phyloP scores from a whole-genome alignment of 2,113 vertebrate genomes.

The Psephotus haematonotus region DNA sequence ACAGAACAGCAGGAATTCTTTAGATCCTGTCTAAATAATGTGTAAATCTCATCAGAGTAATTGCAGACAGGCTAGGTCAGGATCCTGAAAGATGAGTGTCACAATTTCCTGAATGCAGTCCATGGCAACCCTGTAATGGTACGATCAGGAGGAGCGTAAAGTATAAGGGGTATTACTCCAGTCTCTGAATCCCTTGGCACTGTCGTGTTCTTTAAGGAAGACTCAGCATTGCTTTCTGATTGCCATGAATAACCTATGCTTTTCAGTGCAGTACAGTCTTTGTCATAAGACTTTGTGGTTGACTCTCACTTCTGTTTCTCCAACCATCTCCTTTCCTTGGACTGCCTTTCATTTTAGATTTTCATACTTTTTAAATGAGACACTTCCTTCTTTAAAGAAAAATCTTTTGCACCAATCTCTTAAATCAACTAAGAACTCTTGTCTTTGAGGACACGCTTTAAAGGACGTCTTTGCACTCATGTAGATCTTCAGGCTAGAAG shows the following conservation, averaged over 20 bases:
- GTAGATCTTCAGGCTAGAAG: background rate
- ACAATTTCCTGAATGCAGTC: background rate
- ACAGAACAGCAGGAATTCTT: background rate
- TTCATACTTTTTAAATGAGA: background rate
- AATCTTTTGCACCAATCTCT: background rate
- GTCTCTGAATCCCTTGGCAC: background rate
- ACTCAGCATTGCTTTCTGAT: background rate
- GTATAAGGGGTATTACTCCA: background rate
- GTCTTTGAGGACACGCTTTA: accelerated
- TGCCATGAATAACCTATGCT: background rate
- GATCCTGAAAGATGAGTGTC: background rate
- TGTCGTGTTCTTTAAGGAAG: background rate
- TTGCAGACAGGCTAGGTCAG: background rate
- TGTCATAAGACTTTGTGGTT: background rate
- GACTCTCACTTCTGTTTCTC: background rate
- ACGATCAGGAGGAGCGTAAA: background rate
- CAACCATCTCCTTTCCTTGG: background rate
- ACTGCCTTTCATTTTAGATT: background rate
- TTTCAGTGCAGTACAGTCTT: background rate
- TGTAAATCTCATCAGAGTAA: background rate
- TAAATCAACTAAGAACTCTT: background rate
- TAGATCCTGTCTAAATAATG: background rate
- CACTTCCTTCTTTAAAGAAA: background rate
- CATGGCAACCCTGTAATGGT: background rate
- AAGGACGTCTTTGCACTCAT: background rate